Evolutionary conservation across 2,797 vertebrate genomes (phyloP).

Genomic region (Rhynchotus rufescens): DNA sequence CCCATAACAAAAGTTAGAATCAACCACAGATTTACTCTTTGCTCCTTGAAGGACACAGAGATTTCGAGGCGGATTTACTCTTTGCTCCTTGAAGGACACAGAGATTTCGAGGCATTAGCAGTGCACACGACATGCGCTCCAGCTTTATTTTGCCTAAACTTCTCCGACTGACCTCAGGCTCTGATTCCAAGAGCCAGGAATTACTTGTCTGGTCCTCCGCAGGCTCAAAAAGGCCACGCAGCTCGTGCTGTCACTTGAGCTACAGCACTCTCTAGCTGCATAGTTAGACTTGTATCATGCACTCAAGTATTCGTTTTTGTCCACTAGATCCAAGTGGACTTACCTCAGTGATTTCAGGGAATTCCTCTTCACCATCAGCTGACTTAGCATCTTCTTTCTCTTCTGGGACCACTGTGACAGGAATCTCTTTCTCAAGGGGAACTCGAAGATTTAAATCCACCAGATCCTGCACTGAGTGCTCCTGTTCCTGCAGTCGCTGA

Average conservation of each 20-base stretch:
- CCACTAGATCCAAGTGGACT: not conserved
- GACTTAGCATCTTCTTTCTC: conserved; percentile 48
- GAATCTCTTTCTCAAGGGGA: conserved; percentile 95
- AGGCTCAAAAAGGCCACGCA: not conserved
- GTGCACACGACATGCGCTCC: not conserved
- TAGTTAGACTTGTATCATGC: rapidly evolving
- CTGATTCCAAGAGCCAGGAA: not conserved
- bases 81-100: not conserved
- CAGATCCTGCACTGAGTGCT: conserved; percentile 76
- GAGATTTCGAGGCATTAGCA: not conserved
- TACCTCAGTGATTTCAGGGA: conserved; percentile 93
- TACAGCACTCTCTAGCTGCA: not conserved
- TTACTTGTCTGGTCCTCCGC: not conserved
- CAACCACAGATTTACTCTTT: not conserved
- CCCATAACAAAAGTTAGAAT: not conserved
- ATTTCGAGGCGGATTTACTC: not conserved
- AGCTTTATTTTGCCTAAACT: not conserved
- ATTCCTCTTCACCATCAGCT: conserved; percentile 84
- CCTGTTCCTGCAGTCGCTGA: conserved; percentile 86
- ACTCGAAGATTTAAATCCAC: conserved; percentile 91
- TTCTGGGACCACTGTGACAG: conserved; percentile 82
- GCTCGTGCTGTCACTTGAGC: not conserved
- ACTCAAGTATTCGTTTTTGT: rapidly evolving
- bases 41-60: not conserved
- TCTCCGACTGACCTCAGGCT: not conserved